These are phyloP conservation scores for Gallirallus australis DNA, from an alignment of 2,797 vertebrate species.

Conservation along the genomic window DNA sequence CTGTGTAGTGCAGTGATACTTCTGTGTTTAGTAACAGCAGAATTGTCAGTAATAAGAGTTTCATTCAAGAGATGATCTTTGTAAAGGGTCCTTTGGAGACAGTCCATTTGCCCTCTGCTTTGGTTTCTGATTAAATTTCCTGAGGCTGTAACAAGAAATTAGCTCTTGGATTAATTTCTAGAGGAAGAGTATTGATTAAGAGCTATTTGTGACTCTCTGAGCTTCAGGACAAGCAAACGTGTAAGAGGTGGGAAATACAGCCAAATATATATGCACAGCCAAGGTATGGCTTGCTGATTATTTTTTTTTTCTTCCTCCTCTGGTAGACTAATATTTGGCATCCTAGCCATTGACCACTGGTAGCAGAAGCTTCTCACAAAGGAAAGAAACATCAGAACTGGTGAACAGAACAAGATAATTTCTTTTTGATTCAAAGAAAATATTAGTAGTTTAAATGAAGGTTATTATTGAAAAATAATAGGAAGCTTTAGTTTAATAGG, in stretches of 20 bases:
- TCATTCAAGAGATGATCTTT: not conserved
- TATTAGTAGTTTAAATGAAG: not conserved
- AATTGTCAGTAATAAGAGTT: not conserved
- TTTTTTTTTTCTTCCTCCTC: not conserved
- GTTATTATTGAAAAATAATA: not conserved
- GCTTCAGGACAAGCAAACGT: not conserved
- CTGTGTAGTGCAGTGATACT: not conserved
- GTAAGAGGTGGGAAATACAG: not conserved
- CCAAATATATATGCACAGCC: not conserved
- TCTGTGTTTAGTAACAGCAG: not conserved
- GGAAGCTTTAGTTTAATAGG: not conserved
- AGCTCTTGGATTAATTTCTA: not conserved
- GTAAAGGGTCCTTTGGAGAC: not conserved
- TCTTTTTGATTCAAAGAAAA: not conserved
- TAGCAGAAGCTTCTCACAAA: not conserved
- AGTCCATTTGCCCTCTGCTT: not conserved
- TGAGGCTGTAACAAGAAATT: not conserved
- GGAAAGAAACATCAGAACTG: not conserved
- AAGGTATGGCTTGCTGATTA: not conserved
- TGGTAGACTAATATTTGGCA: not conserved
- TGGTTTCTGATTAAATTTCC: not conserved
- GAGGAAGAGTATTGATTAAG: not conserved
- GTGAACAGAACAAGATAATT: not conserved
- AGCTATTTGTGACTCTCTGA: not conserved
- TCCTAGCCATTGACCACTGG: not conserved